Evolutionary conservation across 2,797 vertebrate species (phyloP), one percentile per base, ranked within the genome.

Genomic region (Momotus momota): DNA sequence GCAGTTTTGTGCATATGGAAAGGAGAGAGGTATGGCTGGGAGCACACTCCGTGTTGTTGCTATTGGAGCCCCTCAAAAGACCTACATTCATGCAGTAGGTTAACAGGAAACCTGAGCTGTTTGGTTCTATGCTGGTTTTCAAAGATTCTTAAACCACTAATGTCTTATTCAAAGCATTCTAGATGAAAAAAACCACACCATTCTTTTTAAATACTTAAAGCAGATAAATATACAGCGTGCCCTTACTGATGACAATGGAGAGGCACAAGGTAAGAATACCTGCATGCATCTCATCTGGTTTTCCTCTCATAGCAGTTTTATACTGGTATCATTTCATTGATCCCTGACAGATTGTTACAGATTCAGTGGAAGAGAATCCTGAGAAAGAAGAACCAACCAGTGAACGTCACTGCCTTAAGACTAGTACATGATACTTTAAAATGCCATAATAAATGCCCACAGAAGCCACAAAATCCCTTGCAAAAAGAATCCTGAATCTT

Each of bases 391-490:
- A 72, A 72, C 14, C 6, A 91, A 46, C 70, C 26, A 4, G 86
- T 7, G 5, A 86, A 82, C 14, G 7, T 65, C 73, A 70, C 70
- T 90, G 70, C 45, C 38, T 83, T 86, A 73, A 83, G 73, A 90
- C 31, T 74, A 23, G 73, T 82, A 66, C 72, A 80, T 58, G 51
- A 35, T 86, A 86, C 65, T 95, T 95, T 88, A 45, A 92, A 92
- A 88, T 83, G 64, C 45, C 18, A 23, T 48, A 87, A 92, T 29
- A 92, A 93, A 88, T 83, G 45, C 22, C 69, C 69, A 87, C 78
- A 92, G 84, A 94, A 93, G 66, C 75, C 87, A 94, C 58, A 94
- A 95, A 88, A 91, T 55, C 54, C 69, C 33, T 81, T 90, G 69
- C 71, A 70, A 85, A 95, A 96, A 55, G 70, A 81, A 79, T 87